Evolutionary conservation across 2,888 invertebrate species (phyloP).

Genomic region (Tetranychus piercei): DNA sequence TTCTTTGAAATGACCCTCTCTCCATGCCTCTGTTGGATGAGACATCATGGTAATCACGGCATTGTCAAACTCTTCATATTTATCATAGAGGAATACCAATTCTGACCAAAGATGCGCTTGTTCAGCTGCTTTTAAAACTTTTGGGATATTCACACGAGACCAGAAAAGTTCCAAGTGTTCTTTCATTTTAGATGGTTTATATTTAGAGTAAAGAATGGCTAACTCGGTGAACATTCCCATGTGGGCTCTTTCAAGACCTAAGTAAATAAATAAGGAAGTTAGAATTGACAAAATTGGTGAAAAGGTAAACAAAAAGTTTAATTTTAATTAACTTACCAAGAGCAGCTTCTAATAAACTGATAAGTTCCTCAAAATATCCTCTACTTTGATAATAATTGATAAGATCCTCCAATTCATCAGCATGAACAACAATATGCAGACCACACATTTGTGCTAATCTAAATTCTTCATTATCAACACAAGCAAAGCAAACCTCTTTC

Average conservation of each 20-base stretch:
- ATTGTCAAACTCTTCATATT: conserved; percentile 99
- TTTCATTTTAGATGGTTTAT: conserved; percentile 95
- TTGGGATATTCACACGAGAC: conserved; percentile 99
- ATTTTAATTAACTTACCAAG: conserved; percentile 38
- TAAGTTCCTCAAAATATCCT: conserved; percentile 95
- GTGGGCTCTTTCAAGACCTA: conserved; percentile 81
- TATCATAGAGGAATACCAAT: conserved; percentile 94
- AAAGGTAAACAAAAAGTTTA: conserved; percentile 58
- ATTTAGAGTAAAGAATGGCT: conserved; percentile 96
- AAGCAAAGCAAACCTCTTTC: conserved; percentile 80
- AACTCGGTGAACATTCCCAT: conserved; percentile 99
- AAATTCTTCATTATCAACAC: conserved; percentile 96
- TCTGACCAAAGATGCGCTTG: conserved; percentile 99
- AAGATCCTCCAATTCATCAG: conserved; percentile 93
- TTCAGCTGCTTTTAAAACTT: conserved; percentile 91
- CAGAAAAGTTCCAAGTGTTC: conserved; percentile 98
- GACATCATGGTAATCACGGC: conserved; percentile 98
- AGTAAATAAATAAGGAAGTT: neutral
- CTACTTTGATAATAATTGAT: conserved; percentile 97
- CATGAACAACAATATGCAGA: conserved; percentile 96
- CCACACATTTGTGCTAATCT: conserved; percentile 99
- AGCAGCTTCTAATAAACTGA: conserved; percentile 80
- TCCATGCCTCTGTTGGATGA: conserved; percentile 98
- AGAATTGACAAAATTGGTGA: conserved; percentile 36
- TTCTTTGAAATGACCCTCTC: conserved; percentile 98